Evolutionary conservation across 1,140 invertebrate species (phyloP), one percentile per base, ranked within the genome.

Genomic region (Lordiphosa stackelbergi): DNA sequence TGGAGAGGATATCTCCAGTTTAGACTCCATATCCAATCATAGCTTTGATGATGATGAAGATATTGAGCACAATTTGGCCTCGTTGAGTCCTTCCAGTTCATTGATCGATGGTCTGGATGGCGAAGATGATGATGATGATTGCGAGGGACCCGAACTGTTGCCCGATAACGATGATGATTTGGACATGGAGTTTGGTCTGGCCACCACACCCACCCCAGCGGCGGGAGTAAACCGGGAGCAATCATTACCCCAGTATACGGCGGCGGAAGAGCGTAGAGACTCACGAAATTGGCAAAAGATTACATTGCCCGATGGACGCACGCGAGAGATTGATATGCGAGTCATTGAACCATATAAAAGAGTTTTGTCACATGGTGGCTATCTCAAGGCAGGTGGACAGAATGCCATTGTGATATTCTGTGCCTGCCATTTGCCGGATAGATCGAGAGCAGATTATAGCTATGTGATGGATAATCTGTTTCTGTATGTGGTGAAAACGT

Each of bases 401-500:
- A 93, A 93, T 63, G 95, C 95, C 2, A 95, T 97, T 66, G 95
- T 97, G 31, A 91, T 96, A 38, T 96, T 97, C 89, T 95, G 94
- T 69, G 95, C 95, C 6, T 97, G 95, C 85, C 94, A 94, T 88
- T 88, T 97, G 70, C 95, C 95, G 0, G 94, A 96, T 89, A 90
- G 91, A 64, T 92, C 92, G 35, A 88, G n/a, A n/a, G 90, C 92
- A 34, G 95, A 97, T 88, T 97, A 97, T 85, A 90, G 93, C 81
- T 97, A 97, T 88, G 94, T 97, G 10, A 97, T 97, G 96, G 94
- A 97, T 87, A 95, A 97, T 88, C 88, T 97, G 34, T 97, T 97
- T 88, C 89, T 96, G 91, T 96, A 97, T 89, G 94, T 96, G 28
- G 89, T 96, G 34, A 94, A 93, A 88, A 96, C 94, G 0, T 86